Base-by-base conservation (phyloP, 2,797 vertebrate species). In the Neopelma chrysocephalum region DNA sequence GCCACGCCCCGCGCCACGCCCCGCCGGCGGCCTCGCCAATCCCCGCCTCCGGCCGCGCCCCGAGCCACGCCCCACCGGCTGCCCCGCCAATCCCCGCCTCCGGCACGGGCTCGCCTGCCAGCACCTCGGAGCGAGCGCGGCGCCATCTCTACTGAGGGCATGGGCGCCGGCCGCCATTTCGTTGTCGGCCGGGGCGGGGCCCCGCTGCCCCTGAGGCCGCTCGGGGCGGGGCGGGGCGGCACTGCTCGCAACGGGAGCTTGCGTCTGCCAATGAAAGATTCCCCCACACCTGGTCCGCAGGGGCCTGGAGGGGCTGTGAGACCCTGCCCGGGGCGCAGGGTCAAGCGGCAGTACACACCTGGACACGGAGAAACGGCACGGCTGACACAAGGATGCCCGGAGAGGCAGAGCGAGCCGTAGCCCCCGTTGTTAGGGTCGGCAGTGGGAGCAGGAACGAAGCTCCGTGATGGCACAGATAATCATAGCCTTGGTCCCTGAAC, bases 251-350 rank as follows among this genome's bases (percentile, higher is more conserved):
- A 18, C 13, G 2, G 54, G 40, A 12, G 34, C 11, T 19, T n/a
- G 9, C 1, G n/a, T 11, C 5, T 6, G 34, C 25, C 21, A 8
- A 0, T 2, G 9, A 10, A 42, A 12, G 42, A 43, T 2, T 1
- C 2, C 7, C 5, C 2, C 3, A 1, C 27, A 3, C 0, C 9
- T 10, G 68, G 11, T 3, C 6, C 29, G 31, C 18, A 1, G 12
- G 12, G 15, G 22, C 16, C 3, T 32, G 64, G 45, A 25, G 23
- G 51, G 42, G 16, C 38, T 21, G 38, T 5, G 43, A 23, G 29
- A 9, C 11, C 60, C 34, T 32, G 21, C 18, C 10, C 1, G 0
- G 45, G 43, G 29, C 11, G 68, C 12, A 29, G 4, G 15, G 12
- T 10, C 2, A 7, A 47, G 53, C 29, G 65, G 16, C 60, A n/a